These are phyloP conservation scores for Drosophila meridionalis DNA, from an alignment of 2,888 invertebrate genomes.

Conservation along the genomic window DNA sequence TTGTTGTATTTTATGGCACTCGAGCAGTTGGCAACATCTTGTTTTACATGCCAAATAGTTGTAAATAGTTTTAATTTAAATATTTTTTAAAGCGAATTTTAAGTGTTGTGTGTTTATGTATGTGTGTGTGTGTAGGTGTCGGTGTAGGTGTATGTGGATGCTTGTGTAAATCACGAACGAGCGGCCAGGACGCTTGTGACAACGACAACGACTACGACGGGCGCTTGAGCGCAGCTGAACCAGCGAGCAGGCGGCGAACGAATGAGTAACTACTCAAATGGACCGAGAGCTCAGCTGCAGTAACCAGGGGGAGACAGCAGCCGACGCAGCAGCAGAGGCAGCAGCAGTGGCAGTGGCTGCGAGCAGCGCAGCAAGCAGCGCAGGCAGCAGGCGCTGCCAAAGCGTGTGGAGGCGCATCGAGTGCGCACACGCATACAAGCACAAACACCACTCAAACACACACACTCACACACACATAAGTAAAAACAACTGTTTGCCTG, in stretches of 20 bases:
- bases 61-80: conserved; percentile 26
- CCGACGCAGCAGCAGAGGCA: conserved; percentile 8
- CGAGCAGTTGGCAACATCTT: conserved; percentile 38
- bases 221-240: conserved; percentile 77
- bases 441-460: conserved; percentile 30
- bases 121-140: conserved; percentile 12
- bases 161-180: conserved; percentile 39
- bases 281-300: conserved; percentile 72
- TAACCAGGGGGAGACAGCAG: conserved; percentile 65
- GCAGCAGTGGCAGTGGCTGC: conserved; percentile 20
- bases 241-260: conserved; percentile 79
- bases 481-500: conserved; percentile 53
- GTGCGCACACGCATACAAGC: conserved; percentile 72
- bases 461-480: conserved; percentile 25
- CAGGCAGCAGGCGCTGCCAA: conserved; percentile 51
- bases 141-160: conserved; percentile 6
- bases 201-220: conserved; percentile 48
- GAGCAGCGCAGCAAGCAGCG: conserved; percentile 32
- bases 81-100: conserved; percentile 11
- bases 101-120: conserved; percentile 4
- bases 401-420: conserved; percentile 68
- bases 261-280: conserved; percentile 78
- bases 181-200: conserved; percentile 40
- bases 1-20: conserved; percentile 41
- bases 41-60: conserved; percentile 27